These are phyloP conservation scores for Cyclina sinensis DNA, from an alignment of 1,140 invertebrate genomes.

Conservation along the genomic window DNA sequence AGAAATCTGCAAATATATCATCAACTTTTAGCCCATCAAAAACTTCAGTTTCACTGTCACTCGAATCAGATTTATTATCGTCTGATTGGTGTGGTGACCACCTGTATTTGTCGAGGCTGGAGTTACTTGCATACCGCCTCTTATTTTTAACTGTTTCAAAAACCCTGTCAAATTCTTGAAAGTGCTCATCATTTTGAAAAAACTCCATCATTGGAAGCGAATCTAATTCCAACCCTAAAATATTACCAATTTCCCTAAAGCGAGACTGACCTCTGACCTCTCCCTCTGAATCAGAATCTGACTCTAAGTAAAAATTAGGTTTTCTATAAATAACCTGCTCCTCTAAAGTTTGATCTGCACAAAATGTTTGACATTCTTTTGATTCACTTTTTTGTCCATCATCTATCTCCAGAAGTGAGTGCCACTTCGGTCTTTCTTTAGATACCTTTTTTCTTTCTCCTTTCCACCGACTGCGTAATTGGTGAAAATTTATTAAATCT, in stretches of 20 bases:
- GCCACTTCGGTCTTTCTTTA: conserved; percentile 44
- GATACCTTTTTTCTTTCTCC: conserved; percentile 62
- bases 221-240: conserved; percentile 44
- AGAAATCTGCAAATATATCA: conserved; percentile 83
- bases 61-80: conserved; percentile 63
- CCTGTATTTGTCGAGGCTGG: conserved; percentile 71
- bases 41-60: conserved; percentile 59
- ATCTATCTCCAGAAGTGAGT: background rate
- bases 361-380: background rate
- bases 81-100: conserved; percentile 67
- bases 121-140: conserved; percentile 72
- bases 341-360: background rate
- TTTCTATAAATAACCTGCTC: conserved; percentile 12
- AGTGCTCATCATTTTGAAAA: conserved; percentile 82
- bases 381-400: background rate
- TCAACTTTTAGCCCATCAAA: conserved; percentile 70
- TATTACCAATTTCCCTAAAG: conserved; percentile 23
- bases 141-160: conserved; percentile 83
- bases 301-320: background rate
- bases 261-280: background rate
- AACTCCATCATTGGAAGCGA: conserved; percentile 80
- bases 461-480: conserved; percentile 48
- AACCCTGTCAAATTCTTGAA: conserved; percentile 84
- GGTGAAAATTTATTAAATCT: conserved; percentile 78
- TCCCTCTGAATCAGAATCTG: background rate